Evolutionary conservation across 1,140 invertebrate genomes (phyloP), one percentile per base, ranked within the genome.

Genomic region (Macrosteles quadrilineatus): DNA sequence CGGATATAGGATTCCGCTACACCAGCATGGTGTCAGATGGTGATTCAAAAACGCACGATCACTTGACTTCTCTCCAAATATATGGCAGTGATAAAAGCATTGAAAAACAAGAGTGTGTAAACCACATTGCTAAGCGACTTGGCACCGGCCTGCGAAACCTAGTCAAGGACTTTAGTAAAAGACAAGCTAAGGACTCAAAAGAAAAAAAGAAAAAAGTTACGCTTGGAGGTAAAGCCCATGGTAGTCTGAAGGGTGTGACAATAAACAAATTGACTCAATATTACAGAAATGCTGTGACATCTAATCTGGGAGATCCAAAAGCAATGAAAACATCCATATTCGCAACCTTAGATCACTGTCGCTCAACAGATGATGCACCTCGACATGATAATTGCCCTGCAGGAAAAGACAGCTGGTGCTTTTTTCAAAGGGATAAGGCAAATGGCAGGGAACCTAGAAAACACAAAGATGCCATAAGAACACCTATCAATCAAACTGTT

Each of bases 91-190:
- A 71, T 23, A 57, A 71, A 29, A 36, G 70, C 57, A 71, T 77
- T 25, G 53, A 32, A 23, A 75, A 76, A 71, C 68, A 75, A 71
- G 76, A 78, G 64, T 78, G 77, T 31, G 23, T 77, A 1, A 78
- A 77, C 68, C 76, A 77, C 62, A 72, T 76, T n/a, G 40, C 65
- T 31, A 78, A 77, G 65, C 68, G 73, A 2, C 66, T 76, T 70
- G 69, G 75, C 68, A 76, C 73, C 64, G 57, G 69, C 12, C 63
- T 72, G 25, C 19, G 30, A 40, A 72, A 74, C 40, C 9, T 67
- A 12, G 47, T 72, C 3, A 69, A 70, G 43, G 47, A 72, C 4
- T 71, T 69, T 23, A n/a, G n/a, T n/a, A n/a, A n/a, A n/a, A n/a
- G n/a, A n/a, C n/a, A n/a, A n/a, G n/a, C n/a, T n/a, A n/a, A n/a